Evolutionary conservation across 1,140 invertebrate genomes (phyloP).

Genomic region (Andrena cerasifolii): DNA sequence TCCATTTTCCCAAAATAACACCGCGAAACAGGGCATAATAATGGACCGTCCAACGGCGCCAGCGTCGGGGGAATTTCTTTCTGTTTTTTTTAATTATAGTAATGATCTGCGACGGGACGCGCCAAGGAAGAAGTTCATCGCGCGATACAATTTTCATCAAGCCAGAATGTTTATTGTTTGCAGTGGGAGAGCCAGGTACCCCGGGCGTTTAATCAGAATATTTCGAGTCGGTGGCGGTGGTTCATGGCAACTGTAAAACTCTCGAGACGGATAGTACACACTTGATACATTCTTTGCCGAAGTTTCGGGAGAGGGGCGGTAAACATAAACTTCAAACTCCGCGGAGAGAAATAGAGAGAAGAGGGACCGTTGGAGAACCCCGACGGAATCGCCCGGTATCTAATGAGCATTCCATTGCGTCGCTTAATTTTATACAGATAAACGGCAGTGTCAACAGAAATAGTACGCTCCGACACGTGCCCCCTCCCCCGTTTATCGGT

Average conservation of each 20-base stretch:
- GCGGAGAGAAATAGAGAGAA: conserved; percentile 36
- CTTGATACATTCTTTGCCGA: conserved; percentile 67
- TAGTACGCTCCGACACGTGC: background rate
- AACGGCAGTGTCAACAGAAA: background rate
- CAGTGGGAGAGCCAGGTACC: conserved; percentile 36
- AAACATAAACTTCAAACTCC: conserved; percentile 64
- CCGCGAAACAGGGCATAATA: background rate
- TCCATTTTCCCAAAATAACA: background rate
- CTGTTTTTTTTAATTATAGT: conserved; percentile 22
- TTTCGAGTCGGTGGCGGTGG: conserved; percentile 48
- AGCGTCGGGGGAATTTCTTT: background rate
- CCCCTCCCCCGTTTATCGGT: background rate
- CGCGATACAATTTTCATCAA: conserved; percentile 63
- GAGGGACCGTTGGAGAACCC: too few species aligned
- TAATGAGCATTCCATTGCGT: conserved; percentile 32
- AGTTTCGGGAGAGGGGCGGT: conserved; percentile 60
- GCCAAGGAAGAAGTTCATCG: conserved; percentile 34
- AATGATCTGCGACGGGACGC: conserved; percentile 4
- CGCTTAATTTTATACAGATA: conserved; percentile 29
- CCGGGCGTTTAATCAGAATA: conserved; percentile 63
- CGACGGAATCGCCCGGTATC: conserved; percentile 23
- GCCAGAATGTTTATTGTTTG: conserved; percentile 65
- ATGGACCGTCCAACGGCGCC: background rate
- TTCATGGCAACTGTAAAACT: conserved; percentile 62
- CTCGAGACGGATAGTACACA: conserved; percentile 66